phyloP scores from a whole-genome alignment of 2,113 vertebrate genomes.

The Strigops habroptila region DNA sequence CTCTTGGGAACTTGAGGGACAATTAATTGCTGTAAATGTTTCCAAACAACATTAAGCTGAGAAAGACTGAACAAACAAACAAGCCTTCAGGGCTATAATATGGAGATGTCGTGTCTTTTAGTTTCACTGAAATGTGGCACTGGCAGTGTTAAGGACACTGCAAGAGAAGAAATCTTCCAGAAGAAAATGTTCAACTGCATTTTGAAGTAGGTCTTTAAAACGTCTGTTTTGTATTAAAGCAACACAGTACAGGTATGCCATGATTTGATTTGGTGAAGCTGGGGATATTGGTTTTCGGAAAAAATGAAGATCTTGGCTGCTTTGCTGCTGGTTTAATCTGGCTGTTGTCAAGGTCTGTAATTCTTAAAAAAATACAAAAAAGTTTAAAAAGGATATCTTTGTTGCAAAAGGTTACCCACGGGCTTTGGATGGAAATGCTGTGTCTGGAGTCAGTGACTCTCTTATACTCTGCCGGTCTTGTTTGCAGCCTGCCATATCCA shows the following conservation, averaged over 20 bases:
- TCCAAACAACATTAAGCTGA: background rate
- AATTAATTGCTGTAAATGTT: slow-evolving; percentile 4
- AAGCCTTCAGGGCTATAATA: background rate
- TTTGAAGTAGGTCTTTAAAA: slow-evolving; percentile 43
- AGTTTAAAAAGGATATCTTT: background rate
- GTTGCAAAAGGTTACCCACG: background rate
- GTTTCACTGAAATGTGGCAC: background rate
- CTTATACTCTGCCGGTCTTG: background rate
- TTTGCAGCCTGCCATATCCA: slow-evolving; percentile 30
- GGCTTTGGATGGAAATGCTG: background rate
- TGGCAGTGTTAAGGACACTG: background rate
- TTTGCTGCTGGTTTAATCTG: slow-evolving; percentile 1
- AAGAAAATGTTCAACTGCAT: background rate
- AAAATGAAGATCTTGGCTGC: background rate
- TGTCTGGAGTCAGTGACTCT: background rate
- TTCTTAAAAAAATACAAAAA: background rate
- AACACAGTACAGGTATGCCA: background rate
- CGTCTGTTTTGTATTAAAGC: background rate
- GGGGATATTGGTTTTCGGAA: background rate
- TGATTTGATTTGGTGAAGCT: background rate
- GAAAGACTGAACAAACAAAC: background rate
- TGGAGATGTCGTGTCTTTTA: background rate
- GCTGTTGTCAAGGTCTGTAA: background rate
- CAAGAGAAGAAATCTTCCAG: background rate
- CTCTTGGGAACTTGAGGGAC: background rate